Percentiles rank a stretch among this genome's conserved stretches.
Evolutionary conservation across 2,797 vertebrate genomes (phyloP).

Genomic region (Microhierax caerulescens): DNA sequence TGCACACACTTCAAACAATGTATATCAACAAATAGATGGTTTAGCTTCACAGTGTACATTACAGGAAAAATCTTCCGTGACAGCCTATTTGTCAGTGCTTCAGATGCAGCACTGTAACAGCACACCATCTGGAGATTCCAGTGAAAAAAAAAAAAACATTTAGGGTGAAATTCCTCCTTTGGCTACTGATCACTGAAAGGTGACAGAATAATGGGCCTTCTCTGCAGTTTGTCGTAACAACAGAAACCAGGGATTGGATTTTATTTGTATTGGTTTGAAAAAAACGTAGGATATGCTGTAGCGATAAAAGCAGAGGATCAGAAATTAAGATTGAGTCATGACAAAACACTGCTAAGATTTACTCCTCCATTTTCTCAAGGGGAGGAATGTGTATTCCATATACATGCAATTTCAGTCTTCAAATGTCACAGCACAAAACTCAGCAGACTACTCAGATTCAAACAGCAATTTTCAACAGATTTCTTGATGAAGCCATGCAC

Average conservation of each 20-base stretch:
- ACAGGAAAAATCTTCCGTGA: constrained; percentile 46
- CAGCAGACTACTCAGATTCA: not conserved
- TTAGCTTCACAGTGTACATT: constrained; percentile 60
- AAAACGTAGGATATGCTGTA: not conserved
- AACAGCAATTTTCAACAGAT: not conserved
- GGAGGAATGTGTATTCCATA: not conserved
- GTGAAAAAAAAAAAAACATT: not conserved
- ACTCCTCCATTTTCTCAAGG: constrained; percentile 1
- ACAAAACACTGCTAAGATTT: constrained; percentile 45
- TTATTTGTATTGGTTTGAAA: constrained; percentile 15
- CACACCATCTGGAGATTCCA: constrained; percentile 56
- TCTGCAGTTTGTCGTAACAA: not conserved
- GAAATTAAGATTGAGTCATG: constrained; percentile 48
- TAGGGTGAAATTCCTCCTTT: constrained; percentile 36
- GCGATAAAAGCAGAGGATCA: not conserved
- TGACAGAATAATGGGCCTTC: constrained; percentile 26
- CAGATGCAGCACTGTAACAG: constrained; percentile 36
- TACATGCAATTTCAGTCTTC: not conserved
- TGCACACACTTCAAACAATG: constrained; percentile 40
- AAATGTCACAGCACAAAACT: constrained; percentile 1
- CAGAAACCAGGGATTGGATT: not conserved
- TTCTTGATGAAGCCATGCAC: not conserved
- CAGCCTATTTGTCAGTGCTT: constrained; percentile 59
- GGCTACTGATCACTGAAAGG: constrained; percentile 19
- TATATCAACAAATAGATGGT: constrained; percentile 57